Conservation (phyloP, 1,140 invertebrate species). For the Lysiphlebus fabarum region DNA sequence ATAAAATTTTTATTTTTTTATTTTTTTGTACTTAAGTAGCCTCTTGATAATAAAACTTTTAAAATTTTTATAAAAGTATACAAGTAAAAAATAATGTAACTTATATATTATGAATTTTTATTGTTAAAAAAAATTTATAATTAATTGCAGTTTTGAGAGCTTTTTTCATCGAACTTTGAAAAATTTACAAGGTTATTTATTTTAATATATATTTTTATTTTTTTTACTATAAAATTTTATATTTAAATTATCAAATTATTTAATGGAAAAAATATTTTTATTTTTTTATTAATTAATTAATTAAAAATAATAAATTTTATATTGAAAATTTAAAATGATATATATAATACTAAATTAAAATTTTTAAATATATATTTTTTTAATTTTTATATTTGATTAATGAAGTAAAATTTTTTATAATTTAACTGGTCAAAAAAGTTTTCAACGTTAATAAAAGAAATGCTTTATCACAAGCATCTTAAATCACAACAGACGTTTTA, state of each 20-base stretch:
- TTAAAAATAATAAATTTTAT: too few species aligned
- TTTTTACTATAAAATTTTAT: too few species aligned
- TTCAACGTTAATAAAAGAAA: conserved; percentile 24
- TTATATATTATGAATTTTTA: too few species aligned
- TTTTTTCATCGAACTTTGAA: conserved; percentile 47
- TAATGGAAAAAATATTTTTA: too few species aligned
- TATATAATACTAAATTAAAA: not conserved
- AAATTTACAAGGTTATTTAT: conserved; percentile 33
- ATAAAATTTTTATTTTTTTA: too few species aligned
- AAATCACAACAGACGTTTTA: conserved; percentile 23
- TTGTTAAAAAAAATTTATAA: conserved; percentile 36
- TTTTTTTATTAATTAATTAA: too few species aligned
- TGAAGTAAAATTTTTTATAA: conserved; percentile 25
- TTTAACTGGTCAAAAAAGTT: conserved; percentile 18
- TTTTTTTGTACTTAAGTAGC: too few species aligned
- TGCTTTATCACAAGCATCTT: conserved; percentile 24
- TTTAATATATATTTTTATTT: conserved; percentile 8
- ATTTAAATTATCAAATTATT: too few species aligned
- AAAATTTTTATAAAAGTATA: conserved; percentile 14
- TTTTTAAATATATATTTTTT: not conserved
- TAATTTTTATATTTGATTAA: conserved; percentile 17
- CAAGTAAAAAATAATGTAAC: conserved; percentile 24
- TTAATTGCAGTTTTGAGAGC: conserved; percentile 40
- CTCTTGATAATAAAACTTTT: too few species aligned
- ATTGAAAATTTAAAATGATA: too few species aligned